phyloP scores from a whole-genome alignment of 2,113 vertebrate genomes.

The Struthio camelus region DNA sequence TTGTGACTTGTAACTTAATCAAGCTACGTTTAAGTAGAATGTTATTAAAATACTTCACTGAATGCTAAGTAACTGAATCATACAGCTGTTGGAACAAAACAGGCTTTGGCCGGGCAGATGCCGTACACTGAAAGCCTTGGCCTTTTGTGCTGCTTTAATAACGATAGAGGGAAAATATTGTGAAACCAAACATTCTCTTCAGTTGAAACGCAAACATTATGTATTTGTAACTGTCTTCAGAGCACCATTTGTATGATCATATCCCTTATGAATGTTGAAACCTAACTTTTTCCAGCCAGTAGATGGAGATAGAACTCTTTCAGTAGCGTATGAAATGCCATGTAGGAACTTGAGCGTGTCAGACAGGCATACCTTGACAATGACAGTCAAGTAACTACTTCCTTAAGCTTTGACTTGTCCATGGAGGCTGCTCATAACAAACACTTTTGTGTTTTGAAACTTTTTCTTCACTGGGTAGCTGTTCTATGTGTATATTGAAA shows the following conservation, averaged over 20 bases:
- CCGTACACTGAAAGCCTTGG: not conserved
- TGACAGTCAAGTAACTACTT: not conserved
- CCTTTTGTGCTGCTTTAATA: not conserved
- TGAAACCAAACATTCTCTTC: not conserved
- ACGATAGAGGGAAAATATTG: not conserved
- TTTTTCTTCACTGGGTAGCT: not conserved
- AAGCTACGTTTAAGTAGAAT: not conserved
- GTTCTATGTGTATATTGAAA: not conserved
- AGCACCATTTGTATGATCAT: not conserved
- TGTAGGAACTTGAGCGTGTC: not conserved
- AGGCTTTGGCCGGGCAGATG: not conserved
- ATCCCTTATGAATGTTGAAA: not conserved
- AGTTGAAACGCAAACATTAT: not conserved
- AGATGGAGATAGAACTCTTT: conserved; percentile 33
- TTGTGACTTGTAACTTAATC: not conserved
- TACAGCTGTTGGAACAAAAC: not conserved
- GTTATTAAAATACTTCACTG: not conserved
- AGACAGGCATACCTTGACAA: not conserved
- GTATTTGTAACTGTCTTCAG: not conserved
- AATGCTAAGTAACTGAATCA: not conserved
- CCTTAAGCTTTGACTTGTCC: not conserved
- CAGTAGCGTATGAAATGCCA: not conserved
- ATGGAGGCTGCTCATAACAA: not conserved
- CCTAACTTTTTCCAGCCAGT: not conserved
- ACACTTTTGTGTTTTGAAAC: not conserved